A percentile compares a stretch with the other conserved stretches of the same genome.
Conservation (phyloP, 1,140 invertebrate species). For the Drosophila ananassae region DNA sequence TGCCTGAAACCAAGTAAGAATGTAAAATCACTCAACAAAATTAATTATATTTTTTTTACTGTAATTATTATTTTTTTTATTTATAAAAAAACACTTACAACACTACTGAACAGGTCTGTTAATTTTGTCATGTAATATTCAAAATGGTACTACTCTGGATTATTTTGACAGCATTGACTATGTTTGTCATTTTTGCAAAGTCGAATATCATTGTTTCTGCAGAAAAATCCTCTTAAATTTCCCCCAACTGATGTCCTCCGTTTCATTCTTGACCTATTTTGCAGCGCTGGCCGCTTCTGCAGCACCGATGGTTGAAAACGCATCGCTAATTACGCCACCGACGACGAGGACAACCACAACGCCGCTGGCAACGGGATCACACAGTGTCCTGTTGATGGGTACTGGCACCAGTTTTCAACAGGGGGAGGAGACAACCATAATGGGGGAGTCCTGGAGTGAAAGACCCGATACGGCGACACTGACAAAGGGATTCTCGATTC, state of each 20-base stretch:
- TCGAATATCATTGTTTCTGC: slow-evolving; percentile 9
- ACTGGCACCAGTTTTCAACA: slow-evolving; percentile 25
- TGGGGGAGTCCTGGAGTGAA: slow-evolving; percentile 62
- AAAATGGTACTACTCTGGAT: neutral
- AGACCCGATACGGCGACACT: slow-evolving; percentile 66
- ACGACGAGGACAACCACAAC: slow-evolving; percentile 24
- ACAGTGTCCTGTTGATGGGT: slow-evolving; percentile 17
- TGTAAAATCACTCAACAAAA: no score
- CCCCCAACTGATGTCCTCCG: slow-evolving; percentile 29
- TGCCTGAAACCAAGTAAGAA: no score
- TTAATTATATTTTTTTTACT: no score
- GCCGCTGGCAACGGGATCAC: slow-evolving; percentile 1
- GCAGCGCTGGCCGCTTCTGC: slow-evolving; percentile 59
- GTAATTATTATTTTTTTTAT: no score
- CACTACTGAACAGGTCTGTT: no score
- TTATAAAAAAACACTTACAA: no score
- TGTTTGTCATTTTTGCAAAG: slow-evolving; percentile 16
- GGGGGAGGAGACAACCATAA: slow-evolving; percentile 35
- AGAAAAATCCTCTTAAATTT: slow-evolving; percentile 17
- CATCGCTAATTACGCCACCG: slow-evolving; percentile 62
- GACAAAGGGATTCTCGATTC: slow-evolving; percentile 73
- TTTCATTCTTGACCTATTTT: slow-evolving; percentile 64
- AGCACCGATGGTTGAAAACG: slow-evolving; percentile 45
- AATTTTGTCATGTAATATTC: no score
- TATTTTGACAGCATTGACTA: neutral